Base-by-base conservation (phyloP, 1,140 invertebrate species). In the Tetramorium simillimum region DNA sequence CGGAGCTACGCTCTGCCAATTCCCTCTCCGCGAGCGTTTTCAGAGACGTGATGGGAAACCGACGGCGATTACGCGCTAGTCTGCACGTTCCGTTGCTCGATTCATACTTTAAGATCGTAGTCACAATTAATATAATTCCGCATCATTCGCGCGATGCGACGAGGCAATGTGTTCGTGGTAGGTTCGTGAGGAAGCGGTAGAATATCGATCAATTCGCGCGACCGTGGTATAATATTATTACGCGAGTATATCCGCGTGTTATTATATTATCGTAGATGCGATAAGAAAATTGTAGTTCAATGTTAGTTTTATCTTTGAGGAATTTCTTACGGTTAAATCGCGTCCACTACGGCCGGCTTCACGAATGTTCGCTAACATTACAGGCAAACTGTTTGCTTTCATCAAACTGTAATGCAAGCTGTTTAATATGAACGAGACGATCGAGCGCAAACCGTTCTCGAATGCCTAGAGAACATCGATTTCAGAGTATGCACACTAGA, bases 1-100 rank as follows among this genome's bases (percentile, higher is more conserved):
- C 46, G 63, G 51, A 62, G 78, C 76, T 73, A 73, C 53, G 69
- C 76, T 88, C 87, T 72, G 80, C 77, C 88, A 78, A 85, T 53
- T 81, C 73, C 85, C 37, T 81, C 60, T 46, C 51, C 28, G n/a
- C 24, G 37, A 69, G 18, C 73, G 7, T 75, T 85, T 72, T 43
- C 73, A 73, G 7, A 88, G 33, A 53, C 14, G 67, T 60, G 51
- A 67, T 51, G 60, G 37, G 21, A 69, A 78, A 86, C 24, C 24
- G 24, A 24, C 12, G 21, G 40, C 33, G 75, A 84, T 69, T 53
- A 81, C 84, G 72, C 37, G 21, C 40, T 49, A 58, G 53, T n/a
- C 33, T 56, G 51, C 51, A 51, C 69, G 60, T 60, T 70, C 24
- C 33, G 10, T 69, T 53, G 7, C 18, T 53, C 18, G 40, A 56